Percentiles rank a stretch among this genome's conserved stretches.
Conservation (phyloP, 2,888 invertebrate genomes). For the Eupithecia subumbrata region DNA sequence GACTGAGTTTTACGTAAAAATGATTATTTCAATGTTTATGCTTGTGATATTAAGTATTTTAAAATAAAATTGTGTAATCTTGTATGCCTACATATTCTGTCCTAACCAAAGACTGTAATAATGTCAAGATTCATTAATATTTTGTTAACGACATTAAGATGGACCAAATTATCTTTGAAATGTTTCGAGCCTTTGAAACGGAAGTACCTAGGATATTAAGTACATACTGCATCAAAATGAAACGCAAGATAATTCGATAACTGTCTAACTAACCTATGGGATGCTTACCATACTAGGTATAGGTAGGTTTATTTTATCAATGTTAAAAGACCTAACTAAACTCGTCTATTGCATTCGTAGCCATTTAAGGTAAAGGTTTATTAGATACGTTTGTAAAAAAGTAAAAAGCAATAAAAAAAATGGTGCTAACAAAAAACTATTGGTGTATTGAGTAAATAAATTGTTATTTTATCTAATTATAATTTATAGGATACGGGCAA, state of each 20-base stretch:
- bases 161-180: slow-evolving; percentile 71
- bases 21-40: slow-evolving; percentile 66
- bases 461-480: slow-evolving; percentile 56
- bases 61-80: slow-evolving; percentile 74
- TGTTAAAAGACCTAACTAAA: slow-evolving; percentile 69
- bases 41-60: slow-evolving; percentile 76
- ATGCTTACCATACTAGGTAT: slow-evolving; percentile 54
- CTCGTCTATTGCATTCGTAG: slow-evolving; percentile 75
- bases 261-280: slow-evolving; percentile 33
- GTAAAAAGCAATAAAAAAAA: slow-evolving; percentile 66
- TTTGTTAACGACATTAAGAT: slow-evolving; percentile 68
- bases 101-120: slow-evolving; percentile 82
- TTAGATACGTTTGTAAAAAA: slow-evolving; percentile 69
- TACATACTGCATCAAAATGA: slow-evolving; percentile 2
- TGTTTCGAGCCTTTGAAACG: slow-evolving; percentile 49
- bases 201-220: slow-evolving; percentile 18
- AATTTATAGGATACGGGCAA: slow-evolving; percentile 65
- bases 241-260: slow-evolving; percentile 18
- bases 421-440: slow-evolving; percentile 81
- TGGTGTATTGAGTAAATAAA: slow-evolving; percentile 69
- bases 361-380: slow-evolving; percentile 73
- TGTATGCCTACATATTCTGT: slow-evolving; percentile 68
- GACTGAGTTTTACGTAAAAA: slow-evolving; percentile 52
- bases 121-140: slow-evolving; percentile 65
- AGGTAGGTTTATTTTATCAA: slow-evolving; percentile 58